These are phyloP conservation scores for Idaea biselata DNA, from an alignment of 2,888 invertebrate species.

Conservation along the genomic window DNA sequence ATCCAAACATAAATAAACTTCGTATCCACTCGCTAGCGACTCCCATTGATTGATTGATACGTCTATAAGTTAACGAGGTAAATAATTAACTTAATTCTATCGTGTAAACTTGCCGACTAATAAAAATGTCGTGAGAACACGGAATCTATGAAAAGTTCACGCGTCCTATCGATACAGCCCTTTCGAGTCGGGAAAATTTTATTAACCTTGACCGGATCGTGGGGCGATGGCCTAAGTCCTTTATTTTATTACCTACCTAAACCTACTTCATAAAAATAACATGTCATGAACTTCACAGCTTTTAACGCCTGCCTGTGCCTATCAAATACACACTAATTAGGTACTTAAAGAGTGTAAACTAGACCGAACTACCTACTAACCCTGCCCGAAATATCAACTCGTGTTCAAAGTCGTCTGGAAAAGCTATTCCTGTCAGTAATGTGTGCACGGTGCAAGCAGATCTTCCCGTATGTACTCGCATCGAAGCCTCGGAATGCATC, in stretches of 20 bases:
- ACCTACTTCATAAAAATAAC: conserved; percentile 22
- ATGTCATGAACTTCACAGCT: conserved; percentile 34
- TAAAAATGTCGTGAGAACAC: conserved; percentile 40
- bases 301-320: conserved; percentile 31
- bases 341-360: conserved; percentile 42
- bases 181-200: conserved; percentile 31
- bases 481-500: conserved; percentile 77
- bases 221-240: conserved; percentile 58
- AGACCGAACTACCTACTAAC: conserved; percentile 60
- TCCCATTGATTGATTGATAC: conserved; percentile 47
- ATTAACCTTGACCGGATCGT: conserved; percentile 63
- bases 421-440: conserved; percentile 62
- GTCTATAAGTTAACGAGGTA: conserved; percentile 43
- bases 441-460: conserved; percentile 35
- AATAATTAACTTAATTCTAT: conserved; percentile 37
- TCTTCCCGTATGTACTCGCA: conserved; percentile 59
- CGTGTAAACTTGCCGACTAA: conserved; percentile 35
- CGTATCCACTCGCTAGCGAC: conserved; percentile 34
- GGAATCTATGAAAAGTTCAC: conserved; percentile 43
- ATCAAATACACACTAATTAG: conserved; percentile 46
- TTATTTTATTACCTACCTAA: conserved; percentile 9
- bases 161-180: conserved; percentile 44
- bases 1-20: conserved; percentile 55
- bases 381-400: conserved; percentile 74
- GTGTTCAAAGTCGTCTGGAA: conserved; percentile 60